These are phyloP conservation scores for Callopanchax toddi DNA, from an alignment of 2,113 vertebrate species.

Conservation along the genomic window DNA sequence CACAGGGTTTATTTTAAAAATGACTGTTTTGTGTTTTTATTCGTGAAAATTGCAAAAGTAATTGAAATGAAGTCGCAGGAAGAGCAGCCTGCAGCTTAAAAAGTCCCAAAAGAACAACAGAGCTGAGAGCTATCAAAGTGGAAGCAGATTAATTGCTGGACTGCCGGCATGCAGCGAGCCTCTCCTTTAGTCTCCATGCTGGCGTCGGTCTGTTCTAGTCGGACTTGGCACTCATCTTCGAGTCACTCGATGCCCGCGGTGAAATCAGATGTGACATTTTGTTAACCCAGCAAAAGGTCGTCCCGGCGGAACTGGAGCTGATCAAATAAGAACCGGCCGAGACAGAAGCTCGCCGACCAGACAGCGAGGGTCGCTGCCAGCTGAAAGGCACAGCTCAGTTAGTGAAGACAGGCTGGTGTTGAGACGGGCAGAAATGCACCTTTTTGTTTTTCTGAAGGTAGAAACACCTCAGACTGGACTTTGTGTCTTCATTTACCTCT, in stretches of 20 bases:
- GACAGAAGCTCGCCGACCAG: constrained; percentile 4
- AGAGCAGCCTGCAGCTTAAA: not conserved
- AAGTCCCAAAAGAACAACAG: not conserved
- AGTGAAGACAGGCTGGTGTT: constrained; percentile 6
- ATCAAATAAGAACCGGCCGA: constrained; percentile 52
- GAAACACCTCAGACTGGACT: not conserved
- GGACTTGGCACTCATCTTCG: constrained; percentile 35
- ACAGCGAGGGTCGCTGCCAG: constrained; percentile 10
- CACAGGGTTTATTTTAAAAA: too few species aligned
- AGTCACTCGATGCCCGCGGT: constrained; percentile 58
- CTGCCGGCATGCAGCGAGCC: not conserved
- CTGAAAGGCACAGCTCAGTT: constrained; percentile 28
- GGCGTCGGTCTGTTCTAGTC: constrained; percentile 29
- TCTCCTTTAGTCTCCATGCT: constrained; percentile 31
- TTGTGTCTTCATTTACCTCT: constrained; percentile 18
- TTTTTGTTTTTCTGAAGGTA: constrained; percentile 12
- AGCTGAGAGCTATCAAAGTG: not conserved
- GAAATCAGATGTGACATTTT: constrained; percentile 69
- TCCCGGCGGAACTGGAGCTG: constrained; percentile 40
- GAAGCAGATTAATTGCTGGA: not conserved
- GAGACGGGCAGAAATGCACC: constrained; percentile 11
- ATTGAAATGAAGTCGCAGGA: not conserved
- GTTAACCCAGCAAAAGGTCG: constrained; percentile 59
- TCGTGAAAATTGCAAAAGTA: not conserved
- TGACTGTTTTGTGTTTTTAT: not conserved